A percentile compares a stretch with the other conserved stretches of the same genome.
phyloP scores from a whole-genome alignment of 2,113 vertebrate species.

The Natator depressus region DNA sequence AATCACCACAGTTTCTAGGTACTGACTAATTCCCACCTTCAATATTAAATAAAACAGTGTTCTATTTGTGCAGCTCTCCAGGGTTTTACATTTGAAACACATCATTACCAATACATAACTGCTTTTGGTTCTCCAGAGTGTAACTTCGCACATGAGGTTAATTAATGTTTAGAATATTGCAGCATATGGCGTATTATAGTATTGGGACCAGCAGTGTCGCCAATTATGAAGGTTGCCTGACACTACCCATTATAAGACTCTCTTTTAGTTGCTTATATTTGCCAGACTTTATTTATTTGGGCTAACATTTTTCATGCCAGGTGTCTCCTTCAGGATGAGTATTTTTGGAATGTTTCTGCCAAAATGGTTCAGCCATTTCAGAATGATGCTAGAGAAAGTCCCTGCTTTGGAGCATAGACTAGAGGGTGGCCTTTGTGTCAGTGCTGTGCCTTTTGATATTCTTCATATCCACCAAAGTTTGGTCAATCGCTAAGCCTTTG shows the following conservation, averaged over 20 bases:
- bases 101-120: background rate
- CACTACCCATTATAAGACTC: rapidly evolving
- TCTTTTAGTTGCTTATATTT: background rate
- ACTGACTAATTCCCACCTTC: background rate
- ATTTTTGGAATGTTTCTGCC: background rate
- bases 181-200: background rate
- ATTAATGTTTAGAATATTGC: background rate
- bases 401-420: background rate
- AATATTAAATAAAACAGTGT: background rate
- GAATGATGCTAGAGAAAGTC: background rate
- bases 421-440: background rate
- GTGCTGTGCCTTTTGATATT: too few species aligned
- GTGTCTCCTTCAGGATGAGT: background rate
- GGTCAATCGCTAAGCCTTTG: background rate
- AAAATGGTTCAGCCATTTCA: background rate
- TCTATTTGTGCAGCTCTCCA: background rate
- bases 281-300: background rate
- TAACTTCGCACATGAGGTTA: background rate
- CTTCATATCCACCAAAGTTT: too few species aligned
- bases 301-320: background rate
- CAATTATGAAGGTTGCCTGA: rapidly evolving
- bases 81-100: background rate
- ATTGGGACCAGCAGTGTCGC: background rate
- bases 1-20: background rate
- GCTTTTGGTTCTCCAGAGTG: background rate